These are phyloP conservation scores for Campoplex nolae DNA, from an alignment of 2,888 invertebrate genomes.

Conservation along the genomic window DNA sequence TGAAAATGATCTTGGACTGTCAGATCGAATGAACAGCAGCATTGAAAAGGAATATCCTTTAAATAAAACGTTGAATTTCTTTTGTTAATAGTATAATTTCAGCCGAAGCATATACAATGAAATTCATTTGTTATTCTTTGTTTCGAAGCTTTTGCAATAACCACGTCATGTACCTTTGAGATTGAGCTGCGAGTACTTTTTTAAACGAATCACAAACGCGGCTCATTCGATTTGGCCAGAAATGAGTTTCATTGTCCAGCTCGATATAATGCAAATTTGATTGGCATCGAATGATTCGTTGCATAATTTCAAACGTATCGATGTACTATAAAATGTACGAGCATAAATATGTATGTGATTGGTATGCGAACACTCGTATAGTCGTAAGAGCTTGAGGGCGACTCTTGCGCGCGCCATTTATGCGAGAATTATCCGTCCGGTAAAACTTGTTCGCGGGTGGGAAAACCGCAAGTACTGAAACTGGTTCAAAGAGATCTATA, in stretches of 20 bases:
- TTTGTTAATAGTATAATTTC: neutral
- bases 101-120: neutral
- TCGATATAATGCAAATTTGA: neutral
- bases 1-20: no score
- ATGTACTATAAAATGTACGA: neutral
- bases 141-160: neutral
- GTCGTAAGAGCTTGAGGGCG: neutral
- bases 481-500: constrained; percentile 42
- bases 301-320: constrained; percentile 1
- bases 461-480: constrained; percentile 37
- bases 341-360: neutral
- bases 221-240: neutral
- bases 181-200: no score
- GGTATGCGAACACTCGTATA: neutral
- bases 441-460: constrained; percentile 32
- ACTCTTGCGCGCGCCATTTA: constrained; percentile 21
- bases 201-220: no score
- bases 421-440: constrained; percentile 49
- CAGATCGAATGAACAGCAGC: neutral
- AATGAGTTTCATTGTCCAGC: neutral
- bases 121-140: neutral
- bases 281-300: neutral
- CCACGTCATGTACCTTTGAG: no score
- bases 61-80: neutral
- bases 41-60: neutral